phyloP scores from a whole-genome alignment of 23 tunicate genomes.

The Halocynthia aurantium region DNA sequence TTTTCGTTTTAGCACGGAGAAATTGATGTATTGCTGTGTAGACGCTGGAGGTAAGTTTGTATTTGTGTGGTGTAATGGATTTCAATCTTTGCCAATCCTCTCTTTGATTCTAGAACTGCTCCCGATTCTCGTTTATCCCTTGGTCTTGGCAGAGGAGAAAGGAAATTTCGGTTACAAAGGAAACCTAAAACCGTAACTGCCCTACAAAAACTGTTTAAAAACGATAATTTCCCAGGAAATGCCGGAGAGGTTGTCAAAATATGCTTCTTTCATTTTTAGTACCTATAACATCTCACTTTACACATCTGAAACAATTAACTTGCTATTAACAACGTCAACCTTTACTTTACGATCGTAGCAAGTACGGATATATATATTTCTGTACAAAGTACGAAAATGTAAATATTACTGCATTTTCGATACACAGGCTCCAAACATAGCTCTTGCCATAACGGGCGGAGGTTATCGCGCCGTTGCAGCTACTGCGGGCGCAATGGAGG shows the following conservation, averaged over 20 bases:
- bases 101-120: background rate
- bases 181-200: slow-evolving; percentile 13
- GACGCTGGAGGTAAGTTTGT: background rate
- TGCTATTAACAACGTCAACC: too few relatives aligned
- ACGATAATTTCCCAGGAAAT: background rate
- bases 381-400: too few relatives aligned
- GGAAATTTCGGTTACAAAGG: slow-evolving; percentile 7
- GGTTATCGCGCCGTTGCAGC: slow-evolving; percentile 42
- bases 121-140: slow-evolving; percentile 20
- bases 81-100: background rate
- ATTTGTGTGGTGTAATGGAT: background rate
- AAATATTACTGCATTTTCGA: too few relatives aligned
- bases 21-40: slow-evolving; percentile 2
- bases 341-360: too few relatives aligned
- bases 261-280: background rate
- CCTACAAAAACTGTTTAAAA: slow-evolving; percentile 1
- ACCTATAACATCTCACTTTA: too few relatives aligned
- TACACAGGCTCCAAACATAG: slow-evolving; percentile 35
- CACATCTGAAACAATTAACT: too few relatives aligned
- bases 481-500: slow-evolving; percentile 35
- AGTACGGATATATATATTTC: too few relatives aligned
- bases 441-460: slow-evolving; percentile 46
- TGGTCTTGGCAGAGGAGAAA: slow-evolving; percentile 10
- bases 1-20: background rate
- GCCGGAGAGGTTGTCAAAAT: slow-evolving; percentile 4